A percentile compares a stretch with the other conserved stretches of the same genome.
Conservation (phyloP, 2,797 vertebrate species). For the Danio kyathit region DNA sequence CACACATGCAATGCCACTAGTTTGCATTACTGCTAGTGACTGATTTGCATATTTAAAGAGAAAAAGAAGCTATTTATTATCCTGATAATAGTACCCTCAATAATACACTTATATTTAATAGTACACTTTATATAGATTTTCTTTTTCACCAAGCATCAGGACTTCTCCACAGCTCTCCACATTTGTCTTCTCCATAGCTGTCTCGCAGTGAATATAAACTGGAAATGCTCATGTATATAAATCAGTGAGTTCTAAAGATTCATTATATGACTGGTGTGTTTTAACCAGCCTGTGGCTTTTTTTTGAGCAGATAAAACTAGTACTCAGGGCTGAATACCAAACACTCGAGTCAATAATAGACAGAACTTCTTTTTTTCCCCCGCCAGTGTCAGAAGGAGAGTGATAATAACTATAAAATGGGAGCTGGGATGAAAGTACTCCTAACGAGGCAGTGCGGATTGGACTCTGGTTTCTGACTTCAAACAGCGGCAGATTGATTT, state of each 20-base stretch:
- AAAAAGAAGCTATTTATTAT: neutral
- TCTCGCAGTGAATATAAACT: neutral
- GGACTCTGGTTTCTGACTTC: slow-evolving; percentile 46
- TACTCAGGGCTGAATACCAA: slow-evolving; percentile 25
- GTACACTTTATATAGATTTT: too few relatives aligned
- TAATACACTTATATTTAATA: too few relatives aligned
- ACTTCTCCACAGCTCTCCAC: neutral
- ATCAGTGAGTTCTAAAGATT: neutral
- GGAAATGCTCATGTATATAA: neutral
- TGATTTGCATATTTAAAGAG: too few relatives aligned
- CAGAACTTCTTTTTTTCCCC: slow-evolving; percentile 5
- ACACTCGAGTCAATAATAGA: slow-evolving; percentile 19
- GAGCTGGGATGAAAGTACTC: slow-evolving; percentile 47
- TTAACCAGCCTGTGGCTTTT: neutral
- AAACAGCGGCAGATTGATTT: slow-evolving; percentile 46
- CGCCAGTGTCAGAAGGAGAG: slow-evolving; percentile 3
- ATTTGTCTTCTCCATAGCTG: neutral
- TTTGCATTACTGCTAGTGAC: too few relatives aligned
- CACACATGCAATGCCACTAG: neutral
- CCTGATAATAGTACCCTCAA: neutral
- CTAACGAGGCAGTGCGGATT: slow-evolving; percentile 37
- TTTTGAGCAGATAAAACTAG: slow-evolving; percentile 4
- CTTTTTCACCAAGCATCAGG: neutral
- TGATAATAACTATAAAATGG: slow-evolving; percentile 49
- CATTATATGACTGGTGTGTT: neutral